Percentiles rank a stretch among this genome's conserved stretches.
These are phyloP conservation scores for Ptyas mucosa DNA, from an alignment of 2,113 vertebrate genomes.

Conservation along the genomic window DNA sequence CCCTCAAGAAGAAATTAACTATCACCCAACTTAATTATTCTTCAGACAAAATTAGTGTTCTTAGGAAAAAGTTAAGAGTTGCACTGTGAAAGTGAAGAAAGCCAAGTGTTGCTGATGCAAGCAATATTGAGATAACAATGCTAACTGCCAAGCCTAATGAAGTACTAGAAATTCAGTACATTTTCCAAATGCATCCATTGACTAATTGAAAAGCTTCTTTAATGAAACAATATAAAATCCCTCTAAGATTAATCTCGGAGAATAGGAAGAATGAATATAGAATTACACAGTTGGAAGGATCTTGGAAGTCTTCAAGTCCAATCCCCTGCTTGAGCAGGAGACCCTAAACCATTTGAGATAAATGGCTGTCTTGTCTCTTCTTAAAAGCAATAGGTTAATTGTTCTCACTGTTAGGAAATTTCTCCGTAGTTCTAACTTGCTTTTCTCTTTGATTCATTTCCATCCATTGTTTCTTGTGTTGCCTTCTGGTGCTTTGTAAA, in stretches of 20 bases:
- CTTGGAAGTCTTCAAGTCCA: neutral
- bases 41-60: neutral
- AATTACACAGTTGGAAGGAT: neutral
- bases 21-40: neutral
- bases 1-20: neutral
- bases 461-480: neutral
- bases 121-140: neutral
- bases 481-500: neutral
- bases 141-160: neutral
- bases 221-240: neutral
- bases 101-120: neutral
- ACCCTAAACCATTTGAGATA: neutral
- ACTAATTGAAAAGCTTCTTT: neutral
- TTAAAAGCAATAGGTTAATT: neutral
- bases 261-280: neutral
- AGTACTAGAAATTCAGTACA: neutral
- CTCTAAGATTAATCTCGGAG: neutral
- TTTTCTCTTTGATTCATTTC: neutral
- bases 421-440: neutral
- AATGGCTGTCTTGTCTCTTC: neutral
- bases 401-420: neutral
- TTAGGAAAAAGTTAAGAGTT: neutral
- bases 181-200: neutral
- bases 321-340: neutral
- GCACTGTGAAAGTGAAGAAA: neutral